phyloP scores from a whole-genome alignment of 2,888 invertebrate species.

The Sinelater perroti region DNA sequence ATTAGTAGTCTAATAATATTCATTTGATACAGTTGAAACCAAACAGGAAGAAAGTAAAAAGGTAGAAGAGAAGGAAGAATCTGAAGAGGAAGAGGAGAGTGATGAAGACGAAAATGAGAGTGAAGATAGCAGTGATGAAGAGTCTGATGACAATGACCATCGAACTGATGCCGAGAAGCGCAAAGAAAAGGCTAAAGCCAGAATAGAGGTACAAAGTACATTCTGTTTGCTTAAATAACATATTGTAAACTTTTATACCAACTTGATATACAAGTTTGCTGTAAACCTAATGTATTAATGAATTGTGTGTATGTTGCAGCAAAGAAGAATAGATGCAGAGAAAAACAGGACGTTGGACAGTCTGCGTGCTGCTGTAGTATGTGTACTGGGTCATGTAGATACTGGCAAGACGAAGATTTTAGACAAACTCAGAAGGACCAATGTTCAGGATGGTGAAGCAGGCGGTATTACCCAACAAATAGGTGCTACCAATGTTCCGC shows the following conservation, averaged over 20 bases:
- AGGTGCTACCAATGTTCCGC: slow-evolving; percentile 98
- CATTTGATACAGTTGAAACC: too few relatives aligned
- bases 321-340: slow-evolving; percentile 74
- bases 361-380: slow-evolving; percentile 95
- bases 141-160: slow-evolving; percentile 69
- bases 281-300: slow-evolving; percentile 5
- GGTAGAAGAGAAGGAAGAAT: slow-evolving; percentile 47
- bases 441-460: slow-evolving; percentile 95
- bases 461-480: slow-evolving; percentile 99
- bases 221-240: slow-evolving; percentile 1
- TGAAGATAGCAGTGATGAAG: slow-evolving; percentile 64
- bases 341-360: slow-evolving; percentile 71
- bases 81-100: slow-evolving; percentile 52
- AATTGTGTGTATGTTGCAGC: slow-evolving; percentile 60
- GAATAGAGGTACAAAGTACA: slow-evolving; percentile 81
- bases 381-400: slow-evolving; percentile 98
- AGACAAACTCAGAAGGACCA: slow-evolving; percentile 90
- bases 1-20: too few relatives aligned
- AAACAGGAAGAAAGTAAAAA: slow-evolving; percentile 44
- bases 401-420: slow-evolving; percentile 99
- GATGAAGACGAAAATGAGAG: slow-evolving; percentile 59
- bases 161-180: slow-evolving; percentile 80
- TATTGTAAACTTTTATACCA: slow-evolving; percentile 6
- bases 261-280: background rate
- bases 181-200: slow-evolving; percentile 74